Base-by-base conservation (phyloP, 37 sponge, comb jelly and placozoan genomes). In the Spongia lamella region DNA sequence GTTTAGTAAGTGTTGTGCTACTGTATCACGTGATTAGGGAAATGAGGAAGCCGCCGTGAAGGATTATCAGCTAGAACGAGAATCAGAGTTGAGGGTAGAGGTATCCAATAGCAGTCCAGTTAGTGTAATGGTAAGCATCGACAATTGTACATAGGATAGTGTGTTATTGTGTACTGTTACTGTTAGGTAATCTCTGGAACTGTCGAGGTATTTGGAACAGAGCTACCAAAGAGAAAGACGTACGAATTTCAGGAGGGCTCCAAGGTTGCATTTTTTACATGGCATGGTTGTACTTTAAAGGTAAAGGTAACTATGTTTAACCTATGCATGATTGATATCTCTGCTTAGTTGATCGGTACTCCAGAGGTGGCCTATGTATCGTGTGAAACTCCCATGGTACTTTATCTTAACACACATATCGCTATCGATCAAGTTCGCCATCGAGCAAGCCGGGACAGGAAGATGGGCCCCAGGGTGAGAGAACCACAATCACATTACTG, bases 181-280 rank as follows among this genome's bases (percentile, higher is more conserved):
- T 35, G 78, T 1, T 55, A 88, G 86, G 70, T 95, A 49, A 50
- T 91, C 35, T 38, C 55, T 30, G 97, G 97, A 2, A 78, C 60
- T 9, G 97, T 92, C 21, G 97, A 97, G 70, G 84, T 97, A 47
- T 97, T 97, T 86, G 97, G 97, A 1, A 81, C 94, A 27, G 97
- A 97, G 65, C 58, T 97, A 39, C 84, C 84, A 24, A 80, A 72
- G 73, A 85, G 71, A 65, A 84, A 84, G 47, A 69, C 43, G 33
- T 90, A 90, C 72, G 68, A 65, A 22, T 38, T 97, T 13, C 56
- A 59, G 32, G 36, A 57, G 13, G 63, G 83, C 19, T 29, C 86
- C 22, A 94, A 87, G 55, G 59, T 93, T 15, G 94, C 97, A 24
- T 56, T 97, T 17, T 97, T 91, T 63, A 91, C 97, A 21, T 94